Evolutionary conservation across 2,888 invertebrate genomes (phyloP).

Genomic region (Sceliomorpha sp.): DNA sequence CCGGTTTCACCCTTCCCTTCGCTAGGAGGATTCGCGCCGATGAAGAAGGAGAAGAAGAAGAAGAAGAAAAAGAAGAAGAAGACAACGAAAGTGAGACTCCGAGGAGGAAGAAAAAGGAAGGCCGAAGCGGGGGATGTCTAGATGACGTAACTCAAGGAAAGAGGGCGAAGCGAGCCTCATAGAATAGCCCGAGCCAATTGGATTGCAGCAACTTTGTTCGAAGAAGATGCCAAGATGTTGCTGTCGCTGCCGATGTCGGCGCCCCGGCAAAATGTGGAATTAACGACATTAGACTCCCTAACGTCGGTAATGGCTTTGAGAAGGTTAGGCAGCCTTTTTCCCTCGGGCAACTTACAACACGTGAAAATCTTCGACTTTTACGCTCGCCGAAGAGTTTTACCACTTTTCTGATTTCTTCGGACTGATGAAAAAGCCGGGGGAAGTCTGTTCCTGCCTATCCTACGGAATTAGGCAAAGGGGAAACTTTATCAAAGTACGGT

Average conservation of each 20-base stretch:
- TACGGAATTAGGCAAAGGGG: constrained; percentile 7
- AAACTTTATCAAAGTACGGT: constrained; percentile 22
- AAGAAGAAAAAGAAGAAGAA: constrained; percentile 14
- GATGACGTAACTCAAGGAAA: too few species aligned
- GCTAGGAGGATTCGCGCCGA: constrained; percentile 15
- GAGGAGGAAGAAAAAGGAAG: constrained; percentile 10
- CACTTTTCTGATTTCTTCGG: constrained; percentile 32
- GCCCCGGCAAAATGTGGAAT: constrained; percentile 66
- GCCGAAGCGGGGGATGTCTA: constrained; percentile 12
- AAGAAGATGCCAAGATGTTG: constrained; percentile 49
- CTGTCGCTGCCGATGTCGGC: constrained; percentile 27
- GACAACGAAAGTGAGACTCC: background rate
- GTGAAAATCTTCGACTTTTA: constrained; percentile 41
- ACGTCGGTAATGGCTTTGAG: constrained; percentile 67
- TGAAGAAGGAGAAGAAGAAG: constrained; percentile 31
- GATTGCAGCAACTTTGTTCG: constrained; percentile 56
- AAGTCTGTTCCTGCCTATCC: constrained; percentile 8
- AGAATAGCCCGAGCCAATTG: constrained; percentile 53
- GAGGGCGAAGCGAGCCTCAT: constrained; percentile 19
- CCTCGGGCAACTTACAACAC: constrained; percentile 33
- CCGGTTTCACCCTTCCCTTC: constrained; percentile 23
- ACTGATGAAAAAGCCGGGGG: constrained; percentile 18
- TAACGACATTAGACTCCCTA: constrained; percentile 68
- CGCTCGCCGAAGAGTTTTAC: constrained; percentile 30
- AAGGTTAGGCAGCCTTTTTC: constrained; percentile 55